Base-by-base conservation (phyloP, 2,888 invertebrate species). In the Amphiduros pacificus region DNA sequence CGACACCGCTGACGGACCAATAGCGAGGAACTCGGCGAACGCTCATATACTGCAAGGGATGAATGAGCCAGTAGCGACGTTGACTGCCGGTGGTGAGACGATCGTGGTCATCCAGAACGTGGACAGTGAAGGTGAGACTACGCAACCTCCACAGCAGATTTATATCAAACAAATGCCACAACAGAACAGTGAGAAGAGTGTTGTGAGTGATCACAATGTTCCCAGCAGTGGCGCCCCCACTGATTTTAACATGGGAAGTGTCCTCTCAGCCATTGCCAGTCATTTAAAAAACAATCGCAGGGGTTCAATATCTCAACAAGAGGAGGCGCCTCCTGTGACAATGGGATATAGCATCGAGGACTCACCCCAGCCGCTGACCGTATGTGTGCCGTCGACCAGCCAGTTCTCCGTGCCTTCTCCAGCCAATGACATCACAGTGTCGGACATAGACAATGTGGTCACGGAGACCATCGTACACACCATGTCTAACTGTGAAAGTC, bases 31-130 rank as follows among this genome's bases (percentile, higher is more conserved):
- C 22, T 29, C 28, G 27, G 55, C 29, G 27, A 56, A 26, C 53
- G 69, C 71, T 17, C 72, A 72, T 29, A 63, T 74, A 31, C 64
- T 74, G 14, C 71, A 72, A 48, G 69, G 68, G 32, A 66, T 74
- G 68, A 70, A 74, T 54, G 72, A 74, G 61, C 74, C 74, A 3
- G 64, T 73, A 1, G 65, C 68, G 5, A 61, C 58, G 14, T 32
- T 29, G 5, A 32, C 36, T 20, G 20, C 24, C 14, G 36, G 53
- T 40, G 55, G 55, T 3, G 57, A 63, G 28, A 63, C 60, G 0
- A 56, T 63, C n/a, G 32, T 63, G 28, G 56, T 63, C 20, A 58
- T 63, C 6, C 63, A 63, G 52, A 55, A 60, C 17, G 31, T 44
- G 31, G 56, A 57, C n/a, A 53, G 32, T 5, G 60, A 27, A 6